A percentile compares a stretch with the other conserved stretches of the same genome.
These are phyloP conservation scores for Xenentodon cancila DNA, from an alignment of 2,797 vertebrate genomes.

Conservation along the genomic window DNA sequence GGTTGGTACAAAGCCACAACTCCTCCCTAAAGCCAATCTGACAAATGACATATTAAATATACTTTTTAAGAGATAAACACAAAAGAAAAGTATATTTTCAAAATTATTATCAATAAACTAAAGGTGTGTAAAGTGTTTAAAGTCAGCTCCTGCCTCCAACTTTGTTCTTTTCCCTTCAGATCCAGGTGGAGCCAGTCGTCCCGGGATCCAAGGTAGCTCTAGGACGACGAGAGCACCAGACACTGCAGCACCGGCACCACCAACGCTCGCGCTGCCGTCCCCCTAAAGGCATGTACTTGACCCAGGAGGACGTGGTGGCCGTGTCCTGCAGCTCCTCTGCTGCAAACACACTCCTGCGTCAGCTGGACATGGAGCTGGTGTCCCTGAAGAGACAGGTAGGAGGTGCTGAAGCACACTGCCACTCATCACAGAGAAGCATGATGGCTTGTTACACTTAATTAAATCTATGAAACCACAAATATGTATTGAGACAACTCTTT, in stretches of 20 bases:
- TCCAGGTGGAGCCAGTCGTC: conserved; percentile 83
- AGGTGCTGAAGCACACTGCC: neutral
- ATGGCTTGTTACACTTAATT: neutral
- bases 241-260: conserved; percentile 94
- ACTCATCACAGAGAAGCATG: neutral
- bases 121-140: no score
- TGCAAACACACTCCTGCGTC: conserved; percentile 93
- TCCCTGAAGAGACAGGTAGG: conserved; percentile 97
- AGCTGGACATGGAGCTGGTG: conserved; percentile 97
- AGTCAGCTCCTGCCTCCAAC: neutral
- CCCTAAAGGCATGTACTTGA: conserved; percentile 98
- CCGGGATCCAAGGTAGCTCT: conserved; percentile 89
- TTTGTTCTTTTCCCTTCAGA: conserved; percentile 21
- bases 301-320: conserved; percentile 95
- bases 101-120: no score
- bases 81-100: no score
- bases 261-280: conserved; percentile 95
- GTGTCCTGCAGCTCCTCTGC: conserved; percentile 95
- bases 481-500: no score
- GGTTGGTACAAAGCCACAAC: no score
- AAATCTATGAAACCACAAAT: neutral
- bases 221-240: conserved; percentile 94
- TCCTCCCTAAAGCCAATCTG: no score
- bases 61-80: no score
- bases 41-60: no score